phyloP scores from a whole-genome alignment of 1,140 invertebrate species.

The Agrilus planipennis region DNA sequence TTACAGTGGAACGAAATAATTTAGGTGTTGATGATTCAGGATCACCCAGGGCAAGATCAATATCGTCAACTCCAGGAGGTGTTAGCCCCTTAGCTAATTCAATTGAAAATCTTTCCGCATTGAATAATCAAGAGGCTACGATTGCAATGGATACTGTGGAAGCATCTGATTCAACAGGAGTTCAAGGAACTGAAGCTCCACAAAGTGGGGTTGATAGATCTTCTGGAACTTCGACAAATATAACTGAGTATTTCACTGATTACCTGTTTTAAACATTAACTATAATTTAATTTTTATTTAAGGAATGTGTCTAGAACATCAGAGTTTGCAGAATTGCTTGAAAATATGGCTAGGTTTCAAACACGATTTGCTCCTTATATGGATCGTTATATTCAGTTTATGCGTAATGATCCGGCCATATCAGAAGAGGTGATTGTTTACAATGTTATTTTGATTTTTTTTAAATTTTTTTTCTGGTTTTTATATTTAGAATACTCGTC shows the following conservation, averaged over 20 bases:
- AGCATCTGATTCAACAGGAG: neutral
- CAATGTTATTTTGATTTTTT: neutral
- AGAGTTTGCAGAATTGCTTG: constrained; percentile 48
- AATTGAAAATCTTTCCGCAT: constrained; percentile 10
- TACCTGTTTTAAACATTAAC: too few relatives aligned
- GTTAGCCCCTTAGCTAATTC: constrained; percentile 14
- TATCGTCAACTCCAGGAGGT: constrained; percentile 19
- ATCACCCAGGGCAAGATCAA: too few relatives aligned
- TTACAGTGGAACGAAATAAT: neutral
- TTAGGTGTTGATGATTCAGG: constrained; percentile 5
- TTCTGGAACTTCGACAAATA: too few relatives aligned
- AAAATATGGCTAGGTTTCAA: constrained; percentile 45
- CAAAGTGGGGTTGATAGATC: too few relatives aligned
- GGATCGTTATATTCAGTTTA: constrained; percentile 44
- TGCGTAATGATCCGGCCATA: constrained; percentile 45
- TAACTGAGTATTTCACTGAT: too few relatives aligned
- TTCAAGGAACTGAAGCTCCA: neutral
- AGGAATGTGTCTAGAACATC: constrained; percentile 37
- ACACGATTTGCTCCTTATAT: constrained; percentile 50
- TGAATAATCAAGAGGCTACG: too few relatives aligned
- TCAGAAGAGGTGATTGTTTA: constrained; percentile 35
- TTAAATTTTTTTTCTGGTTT: constrained; percentile 2
- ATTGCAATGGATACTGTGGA: neutral
- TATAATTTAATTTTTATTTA: constrained; percentile 6
- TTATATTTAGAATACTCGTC: constrained; percentile 33